These are phyloP conservation scores for Limulus polyphemus DNA, from an alignment of 2,888 invertebrate species.

Conservation along the genomic window DNA sequence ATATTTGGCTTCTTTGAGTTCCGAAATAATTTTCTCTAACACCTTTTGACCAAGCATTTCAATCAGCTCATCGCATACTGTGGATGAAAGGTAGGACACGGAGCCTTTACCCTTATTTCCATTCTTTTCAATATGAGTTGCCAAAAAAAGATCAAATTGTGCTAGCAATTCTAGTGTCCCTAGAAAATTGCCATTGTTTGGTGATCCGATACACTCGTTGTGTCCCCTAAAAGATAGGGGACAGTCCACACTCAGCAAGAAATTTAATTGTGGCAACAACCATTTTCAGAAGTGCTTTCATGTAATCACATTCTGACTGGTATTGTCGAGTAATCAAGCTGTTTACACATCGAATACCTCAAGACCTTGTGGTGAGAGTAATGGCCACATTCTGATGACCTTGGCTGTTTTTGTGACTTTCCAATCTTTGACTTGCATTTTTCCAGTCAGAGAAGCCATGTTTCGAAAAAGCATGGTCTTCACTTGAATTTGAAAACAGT, in stretches of 20 bases:
- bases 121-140: conserved; percentile 27
- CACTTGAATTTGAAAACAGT: too few species aligned
- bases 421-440: not conserved
- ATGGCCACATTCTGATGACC: not conserved
- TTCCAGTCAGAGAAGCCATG: conserved; percentile 3
- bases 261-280: conserved; percentile 9
- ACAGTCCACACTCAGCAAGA: conserved; percentile 6
- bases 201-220: conserved; percentile 28
- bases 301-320: not conserved
- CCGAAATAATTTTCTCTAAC: not conserved
- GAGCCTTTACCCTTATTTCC: conserved; percentile 29
- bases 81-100: conserved; percentile 29
- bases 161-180: conserved; percentile 31
- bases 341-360: not conserved
- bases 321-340: not conserved
- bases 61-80: conserved; percentile 32
- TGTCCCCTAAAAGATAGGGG: conserved; percentile 30
- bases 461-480: not conserved
- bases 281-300: not conserved
- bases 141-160: conserved; percentile 31
- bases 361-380: not conserved
- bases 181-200: conserved; percentile 31
- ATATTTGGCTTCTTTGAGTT: not conserved
- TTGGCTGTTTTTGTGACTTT: not conserved
- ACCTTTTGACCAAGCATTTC: not conserved